These are phyloP conservation scores for Phengaris arion DNA, from an alignment of 2,888 invertebrate species.

Conservation along the genomic window DNA sequence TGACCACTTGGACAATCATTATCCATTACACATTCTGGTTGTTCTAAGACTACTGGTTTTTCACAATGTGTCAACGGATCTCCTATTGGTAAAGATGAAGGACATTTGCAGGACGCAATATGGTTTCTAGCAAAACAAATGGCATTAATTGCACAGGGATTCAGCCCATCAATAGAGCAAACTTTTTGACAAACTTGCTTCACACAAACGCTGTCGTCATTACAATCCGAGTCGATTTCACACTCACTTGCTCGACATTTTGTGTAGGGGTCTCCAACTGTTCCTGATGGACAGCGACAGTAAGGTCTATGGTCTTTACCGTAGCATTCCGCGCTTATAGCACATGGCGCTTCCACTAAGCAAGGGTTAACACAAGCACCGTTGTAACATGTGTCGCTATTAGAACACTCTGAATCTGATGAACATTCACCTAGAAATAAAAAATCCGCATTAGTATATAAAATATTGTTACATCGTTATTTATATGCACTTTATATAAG, in stretches of 20 bases:
- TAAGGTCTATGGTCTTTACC: constrained; percentile 88
- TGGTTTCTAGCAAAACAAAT: constrained; percentile 90
- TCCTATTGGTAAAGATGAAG: constrained; percentile 87
- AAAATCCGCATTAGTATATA: constrained; percentile 32
- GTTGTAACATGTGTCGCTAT: constrained; percentile 88
- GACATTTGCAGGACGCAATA: constrained; percentile 89
- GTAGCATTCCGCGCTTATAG: constrained; percentile 90
- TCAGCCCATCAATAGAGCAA: constrained; percentile 82
- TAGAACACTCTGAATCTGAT: constrained; percentile 87
- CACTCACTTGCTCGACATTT: constrained; percentile 89
- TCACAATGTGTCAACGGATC: constrained; percentile 89
- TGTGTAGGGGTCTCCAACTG: constrained; percentile 88
- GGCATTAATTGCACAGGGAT: constrained; percentile 91
- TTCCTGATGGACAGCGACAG: constrained; percentile 88
- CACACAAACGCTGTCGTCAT: constrained; percentile 85
- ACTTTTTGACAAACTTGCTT: constrained; percentile 88
- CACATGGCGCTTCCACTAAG: constrained; percentile 88
- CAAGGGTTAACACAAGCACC: constrained; percentile 90
- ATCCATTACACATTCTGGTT: constrained; percentile 87
- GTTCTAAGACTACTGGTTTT: constrained; percentile 65
- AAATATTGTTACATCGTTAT: too few species aligned
- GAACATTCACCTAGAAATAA: constrained; percentile 28
- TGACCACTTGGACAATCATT: constrained; percentile 88
- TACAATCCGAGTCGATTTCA: constrained; percentile 88
- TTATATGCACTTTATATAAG: too few species aligned